Evolutionary conservation across 2,888 invertebrate species (phyloP).

Genomic region (Acanthacorydalis orientalis): DNA sequence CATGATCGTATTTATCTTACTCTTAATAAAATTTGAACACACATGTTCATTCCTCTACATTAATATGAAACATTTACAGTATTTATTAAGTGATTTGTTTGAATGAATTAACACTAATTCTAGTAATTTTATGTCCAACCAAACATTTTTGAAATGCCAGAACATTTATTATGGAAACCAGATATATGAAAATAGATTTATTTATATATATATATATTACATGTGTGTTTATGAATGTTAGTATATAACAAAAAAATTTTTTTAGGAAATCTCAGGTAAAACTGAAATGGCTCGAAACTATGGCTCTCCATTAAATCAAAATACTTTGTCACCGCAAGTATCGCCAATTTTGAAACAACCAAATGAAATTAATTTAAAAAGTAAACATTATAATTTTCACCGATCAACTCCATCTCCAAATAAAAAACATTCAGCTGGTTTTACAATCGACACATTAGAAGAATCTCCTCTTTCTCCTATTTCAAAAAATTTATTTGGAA

Average conservation of each 20-base stretch:
- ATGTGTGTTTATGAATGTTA: too few species aligned
- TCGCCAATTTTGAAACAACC: background rate
- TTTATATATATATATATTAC: too few species aligned
- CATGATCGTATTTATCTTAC: background rate
- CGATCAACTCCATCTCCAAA: constrained; percentile 3
- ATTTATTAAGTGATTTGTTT: too few species aligned
- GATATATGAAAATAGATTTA: too few species aligned
- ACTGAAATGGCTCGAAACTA: background rate
- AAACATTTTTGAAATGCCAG: too few species aligned
- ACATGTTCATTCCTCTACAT: too few species aligned
- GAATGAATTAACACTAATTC: too few species aligned
- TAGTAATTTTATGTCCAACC: too few species aligned
- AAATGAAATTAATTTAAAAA: background rate
- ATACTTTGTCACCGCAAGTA: background rate
- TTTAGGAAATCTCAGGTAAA: background rate
- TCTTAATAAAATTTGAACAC: too few species aligned
- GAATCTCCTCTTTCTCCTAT: constrained; percentile 4
- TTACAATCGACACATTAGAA: background rate
- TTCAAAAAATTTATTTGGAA: background rate
- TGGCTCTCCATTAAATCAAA: background rate
- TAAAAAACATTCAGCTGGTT: background rate
- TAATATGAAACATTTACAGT: too few species aligned
- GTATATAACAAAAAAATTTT: too few species aligned
- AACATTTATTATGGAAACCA: too few species aligned
- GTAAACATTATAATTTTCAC: background rate